Conservation (phyloP, 2,888 invertebrate genomes). For the Zaprionus obscuricornis region DNA sequence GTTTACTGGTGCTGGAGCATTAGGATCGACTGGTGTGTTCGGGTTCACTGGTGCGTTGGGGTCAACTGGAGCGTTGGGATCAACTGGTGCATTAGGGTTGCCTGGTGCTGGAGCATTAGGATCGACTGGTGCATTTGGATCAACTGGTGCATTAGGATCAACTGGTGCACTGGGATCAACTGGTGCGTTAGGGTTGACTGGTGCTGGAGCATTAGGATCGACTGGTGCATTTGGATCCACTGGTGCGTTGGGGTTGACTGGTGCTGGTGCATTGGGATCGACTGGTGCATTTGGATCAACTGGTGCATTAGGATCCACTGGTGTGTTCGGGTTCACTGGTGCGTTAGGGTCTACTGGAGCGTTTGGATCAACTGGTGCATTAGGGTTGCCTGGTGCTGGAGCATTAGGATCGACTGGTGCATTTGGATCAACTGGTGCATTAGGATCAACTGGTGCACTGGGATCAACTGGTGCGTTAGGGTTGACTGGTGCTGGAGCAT, state of each 20-base stretch:
- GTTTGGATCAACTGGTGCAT: slow-evolving; percentile 6
- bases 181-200: slow-evolving; percentile 29
- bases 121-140: slow-evolving; percentile 11
- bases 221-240: slow-evolving; percentile 1
- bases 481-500: too few relatives aligned
- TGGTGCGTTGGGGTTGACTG: slow-evolving; percentile 16
- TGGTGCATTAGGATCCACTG: slow-evolving; percentile 16
- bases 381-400: slow-evolving; percentile 3
- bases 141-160: slow-evolving; percentile 15
- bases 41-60: slow-evolving; percentile 22
- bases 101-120: slow-evolving; percentile 13
- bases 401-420: slow-evolving; percentile 7
- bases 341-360: slow-evolving; percentile 13
- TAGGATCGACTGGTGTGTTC: slow-evolving; percentile 14
- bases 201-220: slow-evolving; percentile 10
- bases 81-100: slow-evolving; percentile 15
- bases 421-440: slow-evolving; percentile 7
- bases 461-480: slow-evolving; percentile 27
- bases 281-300: slow-evolving; percentile 26
- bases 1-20: slow-evolving; percentile 1
- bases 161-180: slow-evolving; percentile 26
- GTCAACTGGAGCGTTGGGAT: slow-evolving; percentile 19
- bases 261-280: slow-evolving; percentile 22
- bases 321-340: too few relatives aligned
- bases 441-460: slow-evolving; percentile 21